A percentile compares a stretch with the other conserved stretches of the same genome.
These are phyloP conservation scores for Sparus aurata DNA, from an alignment of 2,797 vertebrate species.

Conservation along the genomic window DNA sequence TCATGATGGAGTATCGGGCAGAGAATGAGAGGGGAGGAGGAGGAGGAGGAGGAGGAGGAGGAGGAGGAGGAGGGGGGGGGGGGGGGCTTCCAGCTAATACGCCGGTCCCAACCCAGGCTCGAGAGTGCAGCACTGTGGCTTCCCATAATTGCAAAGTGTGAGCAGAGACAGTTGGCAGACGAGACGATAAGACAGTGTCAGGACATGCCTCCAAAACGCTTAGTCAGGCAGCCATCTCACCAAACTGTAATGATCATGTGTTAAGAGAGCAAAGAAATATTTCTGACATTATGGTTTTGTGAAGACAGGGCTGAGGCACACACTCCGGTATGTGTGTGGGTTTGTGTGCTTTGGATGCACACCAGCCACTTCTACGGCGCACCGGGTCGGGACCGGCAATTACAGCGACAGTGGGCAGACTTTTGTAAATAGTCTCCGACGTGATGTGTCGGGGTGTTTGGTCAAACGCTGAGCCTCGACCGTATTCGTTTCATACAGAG, in stretches of 20 bases:
- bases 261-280: slow-evolving; percentile 77
- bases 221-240: slow-evolving; percentile 79
- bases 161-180: slow-evolving; percentile 78
- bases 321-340: slow-evolving; percentile 70
- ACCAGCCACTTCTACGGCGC: slow-evolving; percentile 71
- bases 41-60: no score
- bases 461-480: slow-evolving; percentile 53
- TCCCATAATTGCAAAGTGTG: slow-evolving; percentile 80
- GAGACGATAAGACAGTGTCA: slow-evolving; percentile 70
- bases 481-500: slow-evolving; percentile 51
- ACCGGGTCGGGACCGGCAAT: slow-evolving; percentile 71
- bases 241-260: slow-evolving; percentile 82
- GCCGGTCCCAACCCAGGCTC: slow-evolving; percentile 40
- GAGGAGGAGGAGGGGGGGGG: neutral
- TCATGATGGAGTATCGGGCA: slow-evolving; percentile 10
- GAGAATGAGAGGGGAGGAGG: neutral
- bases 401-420: slow-evolving; percentile 68
- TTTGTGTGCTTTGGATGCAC: slow-evolving; percentile 77
- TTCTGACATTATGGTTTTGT: slow-evolving; percentile 80
- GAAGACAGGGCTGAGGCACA: slow-evolving; percentile 67
- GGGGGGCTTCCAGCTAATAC: slow-evolving; percentile 43
- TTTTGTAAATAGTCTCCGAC: slow-evolving; percentile 71
- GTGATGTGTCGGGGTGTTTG: slow-evolving; percentile 53
- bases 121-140: slow-evolving; percentile 61
- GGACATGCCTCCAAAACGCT: slow-evolving; percentile 80